These are phyloP conservation scores for Synanthedon andrenaeformis DNA, from an alignment of 2,888 invertebrate species.

Conservation along the genomic window DNA sequence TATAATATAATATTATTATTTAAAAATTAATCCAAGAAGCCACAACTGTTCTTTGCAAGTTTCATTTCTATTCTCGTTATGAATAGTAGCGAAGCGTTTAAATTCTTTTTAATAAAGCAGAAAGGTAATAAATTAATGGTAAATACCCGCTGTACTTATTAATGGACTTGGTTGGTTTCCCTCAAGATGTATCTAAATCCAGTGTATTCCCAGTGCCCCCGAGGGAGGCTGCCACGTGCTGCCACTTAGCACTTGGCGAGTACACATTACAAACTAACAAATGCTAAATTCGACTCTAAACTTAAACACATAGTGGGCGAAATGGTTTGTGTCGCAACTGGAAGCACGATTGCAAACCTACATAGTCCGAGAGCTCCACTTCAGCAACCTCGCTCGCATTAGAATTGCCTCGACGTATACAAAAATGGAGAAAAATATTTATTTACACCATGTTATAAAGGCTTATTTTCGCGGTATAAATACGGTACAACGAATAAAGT, in stretches of 20 bases:
- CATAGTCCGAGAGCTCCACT: slow-evolving; percentile 53
- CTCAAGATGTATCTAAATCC: slow-evolving; percentile 58
- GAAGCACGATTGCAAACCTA: slow-evolving; percentile 43
- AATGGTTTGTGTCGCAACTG: slow-evolving; percentile 29
- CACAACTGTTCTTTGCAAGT: no score
- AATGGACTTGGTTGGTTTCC: slow-evolving; percentile 32
- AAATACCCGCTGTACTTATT: not conserved
- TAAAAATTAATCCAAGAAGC: no score
- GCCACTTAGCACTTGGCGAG: slow-evolving; percentile 45
- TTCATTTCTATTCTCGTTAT: no score
- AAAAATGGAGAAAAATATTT: slow-evolving; percentile 38
- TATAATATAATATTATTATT: no score
- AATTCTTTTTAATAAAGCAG: no score
- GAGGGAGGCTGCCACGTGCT: slow-evolving; percentile 52
- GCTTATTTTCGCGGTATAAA: not conserved
- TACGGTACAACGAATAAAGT: no score
- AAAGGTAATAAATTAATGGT: no score
- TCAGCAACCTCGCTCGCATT: slow-evolving; percentile 55
- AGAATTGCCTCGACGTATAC: slow-evolving; percentile 58
- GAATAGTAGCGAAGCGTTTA: no score
- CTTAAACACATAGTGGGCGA: slow-evolving; percentile 32
- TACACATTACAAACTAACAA: slow-evolving; percentile 27
- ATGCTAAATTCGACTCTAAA: slow-evolving; percentile 22
- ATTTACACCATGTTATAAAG: not conserved
- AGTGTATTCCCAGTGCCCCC: slow-evolving; percentile 42